Evolutionary conservation across 2,797 vertebrate species (phyloP), one percentile per base, ranked within the genome.

Genomic region (Anas capensis): DNA sequence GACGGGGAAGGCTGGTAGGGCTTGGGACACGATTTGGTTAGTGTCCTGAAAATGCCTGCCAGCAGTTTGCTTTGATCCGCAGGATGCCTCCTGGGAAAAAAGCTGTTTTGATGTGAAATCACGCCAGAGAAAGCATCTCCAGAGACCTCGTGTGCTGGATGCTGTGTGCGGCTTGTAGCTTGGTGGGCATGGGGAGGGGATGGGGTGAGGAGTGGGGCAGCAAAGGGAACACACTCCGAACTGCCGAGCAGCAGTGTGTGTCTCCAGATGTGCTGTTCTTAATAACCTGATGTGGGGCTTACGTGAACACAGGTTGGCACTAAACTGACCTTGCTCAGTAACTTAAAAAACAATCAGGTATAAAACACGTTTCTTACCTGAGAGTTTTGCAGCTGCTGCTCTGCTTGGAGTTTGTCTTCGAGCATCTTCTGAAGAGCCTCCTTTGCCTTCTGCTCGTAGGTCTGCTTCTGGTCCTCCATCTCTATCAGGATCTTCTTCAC

Each of bases 381-480:
- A 21, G 98, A 95, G 54, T 96, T 98, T 72, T 98, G 98, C 26
- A 99, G 97, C 62, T 98, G 98, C 96, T 93, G 97, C 88, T 98
- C 98, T 2, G 98, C 98, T 15, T 98, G 97, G 4, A 98, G 95
- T 95, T 99, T 99, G 77, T 99, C 98, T 77, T 98, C 98, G 51
- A 98, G 98, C 90, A 98, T 97, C 95, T 97, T 99, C 97, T 99
- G 98, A 82, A 99, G 97, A 16, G 98, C 98, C 21, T 98, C 97
- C 95, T 99, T 97, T 64, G 98, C 98, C 86, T 98, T 99, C 95
- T 99, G 98, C 93, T 99, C 99, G 3, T 99, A 99, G 79, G 95
- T 96, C 93, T 98, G 96, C 86, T 98, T 99, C 97, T 99, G 98
- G 94, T 98, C 98, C 97, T 99, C 99, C 98, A 99, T 99, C 92